Percentiles rank a stretch among this genome's conserved stretches.
Conservation (phyloP, 2,113 vertebrate genomes). For the Spermophilus dauricus region DNA sequence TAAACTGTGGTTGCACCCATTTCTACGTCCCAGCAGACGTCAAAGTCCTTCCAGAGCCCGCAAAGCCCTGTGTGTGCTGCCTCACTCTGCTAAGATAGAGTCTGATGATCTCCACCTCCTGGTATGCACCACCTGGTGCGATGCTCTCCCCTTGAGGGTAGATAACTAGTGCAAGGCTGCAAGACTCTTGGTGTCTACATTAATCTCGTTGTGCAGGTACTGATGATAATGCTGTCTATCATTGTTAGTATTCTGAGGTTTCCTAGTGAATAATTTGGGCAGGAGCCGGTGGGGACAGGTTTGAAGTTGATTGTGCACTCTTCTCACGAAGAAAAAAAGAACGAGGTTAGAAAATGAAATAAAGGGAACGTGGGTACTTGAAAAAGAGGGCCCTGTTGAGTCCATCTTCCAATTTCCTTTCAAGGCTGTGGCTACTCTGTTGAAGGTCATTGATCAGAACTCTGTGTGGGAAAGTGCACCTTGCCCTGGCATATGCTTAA, state of each 20-base stretch:
- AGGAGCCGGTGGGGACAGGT: not conserved
- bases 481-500: not conserved
- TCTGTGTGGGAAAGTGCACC: not conserved
- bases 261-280: not conserved
- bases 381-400: not conserved
- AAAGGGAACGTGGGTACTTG: not conserved
- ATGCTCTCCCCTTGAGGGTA: not conserved
- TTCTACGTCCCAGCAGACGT: not conserved
- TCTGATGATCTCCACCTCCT: not conserved
- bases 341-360: not conserved
- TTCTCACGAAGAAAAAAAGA: not conserved
- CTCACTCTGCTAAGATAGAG: not conserved
- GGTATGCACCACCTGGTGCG: not conserved
- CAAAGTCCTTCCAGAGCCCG: not conserved
- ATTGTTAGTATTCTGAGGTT: not conserved
- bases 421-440: accelerated
- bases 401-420: too few relatives aligned
- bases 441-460: not conserved
- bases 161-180: not conserved
- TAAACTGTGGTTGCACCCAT: not conserved
- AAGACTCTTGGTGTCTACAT: accelerated
- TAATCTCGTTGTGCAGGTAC: not conserved
- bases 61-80: not conserved
- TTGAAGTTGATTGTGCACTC: accelerated
- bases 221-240: too few relatives aligned